Percentiles rank a stretch among this genome's conserved stretches.
Evolutionary conservation across 2,888 invertebrate species (phyloP).

Genomic region (Cephus nigrinus): DNA sequence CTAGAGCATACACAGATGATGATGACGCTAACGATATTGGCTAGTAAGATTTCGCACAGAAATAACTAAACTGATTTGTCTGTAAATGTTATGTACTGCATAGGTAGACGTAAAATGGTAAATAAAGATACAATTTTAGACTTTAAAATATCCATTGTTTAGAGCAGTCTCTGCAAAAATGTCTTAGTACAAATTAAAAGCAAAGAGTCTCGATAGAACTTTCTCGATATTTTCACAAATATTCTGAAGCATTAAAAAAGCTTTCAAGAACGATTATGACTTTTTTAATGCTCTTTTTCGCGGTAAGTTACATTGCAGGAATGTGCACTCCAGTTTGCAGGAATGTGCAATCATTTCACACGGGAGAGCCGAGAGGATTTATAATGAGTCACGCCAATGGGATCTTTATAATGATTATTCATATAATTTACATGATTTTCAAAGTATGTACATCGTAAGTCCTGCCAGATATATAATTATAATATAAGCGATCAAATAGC

Average conservation of each 20-base stretch:
- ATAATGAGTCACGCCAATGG: neutral
- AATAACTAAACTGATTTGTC: neutral
- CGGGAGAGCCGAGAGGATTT: neutral
- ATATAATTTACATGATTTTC: neutral
- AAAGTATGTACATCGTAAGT: neutral
- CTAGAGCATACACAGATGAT: neutral
- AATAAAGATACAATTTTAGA: neutral
- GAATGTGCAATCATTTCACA: neutral
- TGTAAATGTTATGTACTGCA: neutral
- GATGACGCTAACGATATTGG: neutral
- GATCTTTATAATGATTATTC: neutral
- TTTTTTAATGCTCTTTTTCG: neutral
- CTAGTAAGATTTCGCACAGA: neutral
- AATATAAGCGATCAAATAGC: neutral
- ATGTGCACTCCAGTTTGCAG: too few species aligned
- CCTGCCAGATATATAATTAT: neutral
- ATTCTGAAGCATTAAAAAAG: too few species aligned
- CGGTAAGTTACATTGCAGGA: neutral
- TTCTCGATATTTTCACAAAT: too few species aligned
- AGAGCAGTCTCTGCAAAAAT: neutral
- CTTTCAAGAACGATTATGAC: neutral
- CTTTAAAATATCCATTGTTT: neutral
- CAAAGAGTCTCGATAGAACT: neutral
- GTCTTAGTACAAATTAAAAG: neutral
- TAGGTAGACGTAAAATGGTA: neutral